Percentiles rank a stretch among this genome's conserved stretches.
phyloP scores from a whole-genome alignment of 92 coral and sea anemone genomes.

The Epizoanthus illoricatus region DNA sequence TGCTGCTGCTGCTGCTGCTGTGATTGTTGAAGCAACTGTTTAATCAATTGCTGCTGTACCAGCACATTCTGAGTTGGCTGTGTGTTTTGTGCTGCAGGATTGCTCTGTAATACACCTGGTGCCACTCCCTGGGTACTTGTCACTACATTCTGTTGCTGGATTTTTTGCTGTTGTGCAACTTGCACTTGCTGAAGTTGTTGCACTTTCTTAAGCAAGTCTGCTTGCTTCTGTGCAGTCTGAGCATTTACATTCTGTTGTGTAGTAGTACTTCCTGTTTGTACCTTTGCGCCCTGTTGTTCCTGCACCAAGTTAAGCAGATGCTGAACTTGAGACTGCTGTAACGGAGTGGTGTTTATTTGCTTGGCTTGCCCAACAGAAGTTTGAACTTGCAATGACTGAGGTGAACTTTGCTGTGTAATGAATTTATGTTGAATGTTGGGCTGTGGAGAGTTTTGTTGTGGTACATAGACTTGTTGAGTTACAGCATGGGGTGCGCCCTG shows the following conservation, averaged over 20 bases:
- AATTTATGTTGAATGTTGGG: constrained; percentile 22
- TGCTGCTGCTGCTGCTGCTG: constrained; percentile 55
- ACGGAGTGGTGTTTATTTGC: constrained; percentile 37
- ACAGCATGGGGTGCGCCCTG: constrained; percentile 11
- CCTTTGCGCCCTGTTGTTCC: constrained; percentile 17
- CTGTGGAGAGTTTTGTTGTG: constrained; percentile 24
- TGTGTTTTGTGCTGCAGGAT: constrained; percentile 44
- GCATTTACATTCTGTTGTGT: constrained; percentile 31
- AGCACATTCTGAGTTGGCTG: constrained; percentile 63
- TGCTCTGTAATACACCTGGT: constrained; percentile 49
- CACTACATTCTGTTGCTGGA: constrained; percentile 63
- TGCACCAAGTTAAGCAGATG: constrained; percentile 53
- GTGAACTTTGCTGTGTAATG: constrained; percentile 49
- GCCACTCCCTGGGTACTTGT: constrained; percentile 55
- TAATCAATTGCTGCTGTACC: constrained; percentile 74
- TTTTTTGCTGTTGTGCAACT: constrained; percentile 71
- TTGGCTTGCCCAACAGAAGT: constrained; percentile 49
- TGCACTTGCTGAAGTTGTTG: constrained; percentile 81
- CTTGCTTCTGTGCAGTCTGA: constrained; percentile 51
- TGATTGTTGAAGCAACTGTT: constrained; percentile 74
- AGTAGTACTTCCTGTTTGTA: constrained; percentile 35
- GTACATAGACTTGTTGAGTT: constrained; percentile 27
- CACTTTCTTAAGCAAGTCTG: constrained; percentile 37
- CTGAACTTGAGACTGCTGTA: constrained; percentile 52
- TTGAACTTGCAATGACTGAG: constrained; percentile 49